A percentile compares a stretch with the other conserved stretches of the same genome.
Conservation (phyloP, 2,113 vertebrate genomes). For the Sturnus vulgaris region DNA sequence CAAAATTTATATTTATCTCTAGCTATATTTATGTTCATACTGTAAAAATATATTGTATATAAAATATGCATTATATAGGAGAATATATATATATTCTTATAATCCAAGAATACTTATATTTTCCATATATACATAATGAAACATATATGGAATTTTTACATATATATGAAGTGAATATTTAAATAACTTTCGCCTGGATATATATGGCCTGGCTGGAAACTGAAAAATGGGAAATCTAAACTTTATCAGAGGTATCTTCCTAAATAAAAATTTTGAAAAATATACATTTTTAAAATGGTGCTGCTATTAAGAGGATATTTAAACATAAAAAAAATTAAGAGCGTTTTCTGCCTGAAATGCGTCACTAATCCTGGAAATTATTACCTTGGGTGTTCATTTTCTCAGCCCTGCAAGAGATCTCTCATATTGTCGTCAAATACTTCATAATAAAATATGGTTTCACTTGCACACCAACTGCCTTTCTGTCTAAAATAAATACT, state of each 20-base stretch:
- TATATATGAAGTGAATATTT: background rate
- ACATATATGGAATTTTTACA: background rate
- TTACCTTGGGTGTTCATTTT: background rate
- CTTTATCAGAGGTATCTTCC: background rate
- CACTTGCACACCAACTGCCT: background rate
- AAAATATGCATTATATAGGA: background rate
- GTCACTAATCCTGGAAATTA: background rate
- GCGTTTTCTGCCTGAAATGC: background rate
- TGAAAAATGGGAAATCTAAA: background rate
- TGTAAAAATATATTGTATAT: background rate
- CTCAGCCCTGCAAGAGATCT: background rate
- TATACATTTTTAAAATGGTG: rapidly evolving
- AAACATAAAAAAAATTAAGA: background rate
- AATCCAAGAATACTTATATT: background rate
- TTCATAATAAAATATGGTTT: background rate
- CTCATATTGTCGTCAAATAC: background rate
- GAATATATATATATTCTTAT: background rate
- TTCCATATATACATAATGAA: background rate
- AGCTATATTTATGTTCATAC: background rate
- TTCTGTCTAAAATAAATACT: background rate
- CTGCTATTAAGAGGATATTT: background rate
- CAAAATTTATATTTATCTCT: background rate
- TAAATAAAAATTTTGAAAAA: background rate
- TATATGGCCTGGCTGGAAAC: background rate
- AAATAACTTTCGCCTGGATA: background rate